phyloP scores from a whole-genome alignment of 2,888 invertebrate genomes.

The Helicoverpa assulta region DNA sequence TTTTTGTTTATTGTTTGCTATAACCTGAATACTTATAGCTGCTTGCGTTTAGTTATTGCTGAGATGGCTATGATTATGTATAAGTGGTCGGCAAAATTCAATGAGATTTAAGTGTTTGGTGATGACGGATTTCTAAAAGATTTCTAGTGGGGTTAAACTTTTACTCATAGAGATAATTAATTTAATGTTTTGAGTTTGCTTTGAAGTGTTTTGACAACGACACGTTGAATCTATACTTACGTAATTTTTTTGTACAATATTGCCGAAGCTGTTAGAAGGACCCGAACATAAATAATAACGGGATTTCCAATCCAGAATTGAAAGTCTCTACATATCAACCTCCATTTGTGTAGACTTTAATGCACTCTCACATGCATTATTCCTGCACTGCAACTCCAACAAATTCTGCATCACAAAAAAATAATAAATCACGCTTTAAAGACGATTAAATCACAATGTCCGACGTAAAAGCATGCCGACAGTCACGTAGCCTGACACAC shows the following conservation, averaged over 20 bases:
- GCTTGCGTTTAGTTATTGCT: constrained; percentile 18
- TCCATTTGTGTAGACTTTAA: background rate
- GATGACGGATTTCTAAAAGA: background rate
- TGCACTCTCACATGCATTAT: background rate
- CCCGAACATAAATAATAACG: no score
- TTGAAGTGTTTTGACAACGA: no score
- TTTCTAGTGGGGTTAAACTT: constrained; percentile 22
- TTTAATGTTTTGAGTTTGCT: background rate
- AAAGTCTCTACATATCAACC: background rate
- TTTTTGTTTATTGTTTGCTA: constrained; percentile 50
- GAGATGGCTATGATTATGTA: constrained; percentile 38
- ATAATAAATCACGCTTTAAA: constrained; percentile 47
- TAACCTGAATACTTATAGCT: constrained; percentile 33
- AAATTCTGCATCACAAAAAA: constrained; percentile 14
- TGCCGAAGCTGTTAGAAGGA: no score
- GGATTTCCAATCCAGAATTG: no score
- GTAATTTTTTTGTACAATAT: no score
- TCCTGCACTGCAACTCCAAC: background rate
- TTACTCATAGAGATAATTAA: no score
- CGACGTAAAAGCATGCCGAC: constrained; percentile 53
- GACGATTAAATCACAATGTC: constrained; percentile 45
- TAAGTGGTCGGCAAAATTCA: constrained; percentile 11
- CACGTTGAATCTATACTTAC: no score
- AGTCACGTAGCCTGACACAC: constrained; percentile 71
- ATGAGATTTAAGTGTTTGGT: background rate